Evolutionary conservation across 2,797 vertebrate species (phyloP).

Genomic region (Vespertilio murinus): DNA sequence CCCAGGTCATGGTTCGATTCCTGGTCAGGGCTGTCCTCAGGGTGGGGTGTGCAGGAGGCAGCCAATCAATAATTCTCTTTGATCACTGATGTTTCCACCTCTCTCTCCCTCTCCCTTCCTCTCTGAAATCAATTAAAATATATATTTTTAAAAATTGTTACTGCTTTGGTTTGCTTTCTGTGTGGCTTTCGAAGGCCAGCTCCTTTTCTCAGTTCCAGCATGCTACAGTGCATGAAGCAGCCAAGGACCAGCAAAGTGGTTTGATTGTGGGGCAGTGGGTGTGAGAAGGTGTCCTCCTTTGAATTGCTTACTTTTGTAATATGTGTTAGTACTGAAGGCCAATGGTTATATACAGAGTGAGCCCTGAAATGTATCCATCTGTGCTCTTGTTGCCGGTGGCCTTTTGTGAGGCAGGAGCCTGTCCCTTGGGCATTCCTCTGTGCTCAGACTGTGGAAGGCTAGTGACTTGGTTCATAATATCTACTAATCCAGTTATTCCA

Average conservation of each 20-base stretch:
- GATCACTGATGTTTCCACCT: no score
- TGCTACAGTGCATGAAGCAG: not conserved
- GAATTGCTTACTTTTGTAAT: no score
- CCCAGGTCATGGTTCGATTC: no score
- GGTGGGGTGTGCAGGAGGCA: no score
- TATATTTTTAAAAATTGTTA: not conserved
- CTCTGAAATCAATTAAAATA: no score
- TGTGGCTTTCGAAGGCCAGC: not conserved
- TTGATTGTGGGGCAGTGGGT: not conserved
- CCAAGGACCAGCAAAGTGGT: accelerated
- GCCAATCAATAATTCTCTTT: no score
- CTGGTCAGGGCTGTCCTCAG: no score
- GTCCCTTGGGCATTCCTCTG: not conserved
- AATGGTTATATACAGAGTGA: accelerated
- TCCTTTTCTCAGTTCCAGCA: not conserved
- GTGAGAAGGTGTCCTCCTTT: not conserved
- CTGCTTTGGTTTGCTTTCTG: not conserved
- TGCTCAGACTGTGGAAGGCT: not conserved
- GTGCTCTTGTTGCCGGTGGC: not conserved
- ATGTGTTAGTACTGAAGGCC: not conserved
- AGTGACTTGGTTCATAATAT: not conserved
- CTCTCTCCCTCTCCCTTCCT: no score
- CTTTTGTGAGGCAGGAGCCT: not conserved
- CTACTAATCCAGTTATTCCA: not conserved
- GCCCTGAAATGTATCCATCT: accelerated